A percentile compares a stretch with the other conserved stretches of the same genome.
These are phyloP conservation scores for Potamilus streckersoni DNA, from an alignment of 1,140 invertebrate species.

Conservation along the genomic window DNA sequence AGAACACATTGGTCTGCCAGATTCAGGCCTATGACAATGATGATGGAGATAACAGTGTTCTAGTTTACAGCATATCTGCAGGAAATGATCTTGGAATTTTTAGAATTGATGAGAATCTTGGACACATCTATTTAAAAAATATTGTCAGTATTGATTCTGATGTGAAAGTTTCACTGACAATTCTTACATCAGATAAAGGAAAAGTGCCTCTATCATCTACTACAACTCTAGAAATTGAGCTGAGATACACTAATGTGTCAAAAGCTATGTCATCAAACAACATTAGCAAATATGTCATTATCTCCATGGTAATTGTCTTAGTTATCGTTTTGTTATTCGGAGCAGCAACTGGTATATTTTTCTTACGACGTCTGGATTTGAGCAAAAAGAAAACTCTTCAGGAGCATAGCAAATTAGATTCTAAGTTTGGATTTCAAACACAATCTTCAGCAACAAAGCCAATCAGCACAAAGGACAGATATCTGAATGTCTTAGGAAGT, in stretches of 20 bases:
- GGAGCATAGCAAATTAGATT: too few species aligned
- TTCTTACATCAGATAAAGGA: constrained; percentile 20
- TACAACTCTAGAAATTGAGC: constrained; percentile 8
- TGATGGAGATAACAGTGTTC: constrained; percentile 37
- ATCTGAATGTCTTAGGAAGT: too few species aligned
- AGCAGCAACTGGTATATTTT: constrained; percentile 17
- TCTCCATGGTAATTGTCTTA: constrained; percentile 24
- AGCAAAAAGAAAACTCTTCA: neutral
- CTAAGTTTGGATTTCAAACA: too few species aligned
- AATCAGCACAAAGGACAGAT: too few species aligned
- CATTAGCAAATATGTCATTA: constrained; percentile 21
- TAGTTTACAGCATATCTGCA: constrained; percentile 40
- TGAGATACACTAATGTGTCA: constrained; percentile 28
- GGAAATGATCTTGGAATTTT: constrained; percentile 78
- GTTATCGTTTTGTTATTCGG: constrained; percentile 24
- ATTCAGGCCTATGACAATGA: constrained; percentile 51
- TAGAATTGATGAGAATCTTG: constrained; percentile 85
- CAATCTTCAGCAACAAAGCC: too few species aligned
- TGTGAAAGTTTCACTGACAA: constrained; percentile 7
- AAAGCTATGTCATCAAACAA: neutral
- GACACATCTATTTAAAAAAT: constrained; percentile 65
- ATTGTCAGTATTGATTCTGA: constrained; percentile 20
- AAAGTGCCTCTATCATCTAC: constrained; percentile 12
- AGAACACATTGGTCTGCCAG: constrained; percentile 20
- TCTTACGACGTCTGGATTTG: constrained; percentile 17